These are phyloP conservation scores for Ormyrus rosae DNA, from an alignment of 2,888 invertebrate species.

Conservation along the genomic window DNA sequence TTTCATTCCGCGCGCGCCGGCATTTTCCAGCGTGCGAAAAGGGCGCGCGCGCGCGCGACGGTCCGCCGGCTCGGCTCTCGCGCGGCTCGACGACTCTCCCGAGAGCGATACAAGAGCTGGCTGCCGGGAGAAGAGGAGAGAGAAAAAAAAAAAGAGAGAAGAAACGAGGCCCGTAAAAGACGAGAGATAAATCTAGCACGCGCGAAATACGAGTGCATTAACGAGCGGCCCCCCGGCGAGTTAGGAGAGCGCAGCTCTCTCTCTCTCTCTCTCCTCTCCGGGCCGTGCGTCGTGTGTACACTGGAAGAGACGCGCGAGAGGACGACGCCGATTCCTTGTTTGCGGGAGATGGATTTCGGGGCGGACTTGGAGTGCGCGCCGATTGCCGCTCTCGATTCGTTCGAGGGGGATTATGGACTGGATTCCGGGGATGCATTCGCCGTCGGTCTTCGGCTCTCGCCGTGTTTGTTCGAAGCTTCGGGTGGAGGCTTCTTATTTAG, in stretches of 20 bases:
- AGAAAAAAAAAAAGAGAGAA: background rate
- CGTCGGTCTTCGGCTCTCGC: too few species aligned
- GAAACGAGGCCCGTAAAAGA: slow-evolving; percentile 2
- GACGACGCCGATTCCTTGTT: background rate
- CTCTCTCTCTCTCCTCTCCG: background rate
- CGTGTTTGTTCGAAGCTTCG: too few species aligned
- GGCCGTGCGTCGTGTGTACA: background rate
- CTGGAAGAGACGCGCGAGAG: background rate
- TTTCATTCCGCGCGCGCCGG: too few species aligned
- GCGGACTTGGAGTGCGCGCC: too few species aligned
- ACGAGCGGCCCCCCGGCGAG: background rate
- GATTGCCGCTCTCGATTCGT: too few species aligned
- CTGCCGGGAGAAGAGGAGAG: too few species aligned
- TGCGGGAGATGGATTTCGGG: too few species aligned
- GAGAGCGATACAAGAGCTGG: background rate
- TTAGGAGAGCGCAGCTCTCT: background rate
- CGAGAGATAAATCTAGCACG: slow-evolving; percentile 8
- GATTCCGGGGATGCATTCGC: too few species aligned
- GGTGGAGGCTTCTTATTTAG: too few species aligned
- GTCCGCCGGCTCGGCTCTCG: background rate
- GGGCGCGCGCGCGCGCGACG: background rate
- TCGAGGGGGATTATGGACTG: too few species aligned
- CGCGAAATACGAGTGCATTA: slow-evolving; percentile 37
- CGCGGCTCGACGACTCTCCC: background rate
- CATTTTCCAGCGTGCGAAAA: too few species aligned